These are phyloP conservation scores for Dicrurus megarhynchus DNA, from an alignment of 2,113 vertebrate genomes.

Conservation along the genomic window DNA sequence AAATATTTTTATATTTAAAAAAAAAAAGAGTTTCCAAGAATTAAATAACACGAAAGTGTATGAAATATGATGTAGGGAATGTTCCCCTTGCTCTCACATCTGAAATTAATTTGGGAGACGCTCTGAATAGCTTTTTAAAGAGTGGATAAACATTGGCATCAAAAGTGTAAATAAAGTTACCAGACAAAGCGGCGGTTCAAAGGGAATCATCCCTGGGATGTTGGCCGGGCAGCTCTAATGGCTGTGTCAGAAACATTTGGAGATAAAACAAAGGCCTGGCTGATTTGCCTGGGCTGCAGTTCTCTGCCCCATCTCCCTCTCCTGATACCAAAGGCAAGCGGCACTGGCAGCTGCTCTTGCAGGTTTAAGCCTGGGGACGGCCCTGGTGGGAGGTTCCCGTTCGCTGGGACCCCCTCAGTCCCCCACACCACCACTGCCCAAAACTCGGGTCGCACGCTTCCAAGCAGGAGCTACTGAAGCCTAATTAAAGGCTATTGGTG, in stretches of 20 bases:
- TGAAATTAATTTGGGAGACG: constrained; percentile 66
- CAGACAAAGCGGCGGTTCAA: constrained; percentile 59
- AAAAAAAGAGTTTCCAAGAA: constrained; percentile 62
- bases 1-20: constrained; percentile 60
- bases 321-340: not conserved
- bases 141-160: constrained; percentile 72
- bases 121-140: constrained; percentile 63
- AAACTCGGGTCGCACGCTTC: rapidly evolving
- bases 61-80: constrained; percentile 67
- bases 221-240: not conserved
- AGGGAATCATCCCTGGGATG: constrained; percentile 20
- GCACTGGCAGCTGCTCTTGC: not conserved
- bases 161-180: constrained; percentile 69
- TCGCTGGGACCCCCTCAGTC: rapidly evolving
- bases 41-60: constrained; percentile 59
- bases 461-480: not conserved
- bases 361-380: rapidly evolving
- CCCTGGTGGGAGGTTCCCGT: rapidly evolving
- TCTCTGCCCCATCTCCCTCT: not conserved
- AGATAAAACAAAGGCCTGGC: constrained; percentile 14
- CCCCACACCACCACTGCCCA: rapidly evolving
- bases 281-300: not conserved
- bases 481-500: not conserved
- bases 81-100: constrained; percentile 58
- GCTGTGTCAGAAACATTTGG: not conserved